Conservation (phyloP, 1,140 invertebrate genomes). For the Pseudomyrmex pallidus region DNA sequence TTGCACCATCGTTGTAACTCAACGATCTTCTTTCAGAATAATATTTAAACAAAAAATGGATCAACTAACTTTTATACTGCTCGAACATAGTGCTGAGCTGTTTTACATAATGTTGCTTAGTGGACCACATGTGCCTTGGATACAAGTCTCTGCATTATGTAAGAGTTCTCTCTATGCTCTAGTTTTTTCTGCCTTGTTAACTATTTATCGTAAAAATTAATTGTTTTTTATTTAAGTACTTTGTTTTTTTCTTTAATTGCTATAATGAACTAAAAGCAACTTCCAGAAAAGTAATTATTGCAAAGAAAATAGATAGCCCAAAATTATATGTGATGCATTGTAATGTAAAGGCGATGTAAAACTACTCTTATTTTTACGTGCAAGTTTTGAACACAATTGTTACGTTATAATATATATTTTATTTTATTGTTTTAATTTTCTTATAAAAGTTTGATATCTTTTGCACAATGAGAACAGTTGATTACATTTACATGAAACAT, state of each 20-base stretch:
- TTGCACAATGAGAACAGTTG: not conserved
- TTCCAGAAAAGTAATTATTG: not conserved
- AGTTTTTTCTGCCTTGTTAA: not conserved
- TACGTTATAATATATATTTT: constrained; percentile 32
- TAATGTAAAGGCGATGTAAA: not conserved
- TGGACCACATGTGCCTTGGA: constrained; percentile 72
- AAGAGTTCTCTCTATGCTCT: constrained; percentile 38
- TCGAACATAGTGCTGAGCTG: constrained; percentile 56
- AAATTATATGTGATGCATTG: not conserved
- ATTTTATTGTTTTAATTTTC: constrained; percentile 13
- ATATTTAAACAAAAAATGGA: constrained; percentile 53
- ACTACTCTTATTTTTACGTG: too few relatives aligned
- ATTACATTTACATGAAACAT: not conserved
- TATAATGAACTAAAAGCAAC: constrained; percentile 18
- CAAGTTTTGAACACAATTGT: constrained; percentile 3
- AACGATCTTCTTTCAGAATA: constrained; percentile 43
- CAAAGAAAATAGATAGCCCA: constrained; percentile 13
- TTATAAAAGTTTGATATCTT: constrained; percentile 15
- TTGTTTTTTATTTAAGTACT: not conserved
- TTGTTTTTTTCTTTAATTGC: constrained; percentile 2
- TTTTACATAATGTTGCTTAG: constrained; percentile 63
- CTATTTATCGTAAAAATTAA: not conserved
- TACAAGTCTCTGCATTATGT: constrained; percentile 56
- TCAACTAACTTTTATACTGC: constrained; percentile 67
- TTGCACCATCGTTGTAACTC: not conserved